Conservation (phyloP, 2,113 vertebrate species). For the Eulemur rufifrons region DNA sequence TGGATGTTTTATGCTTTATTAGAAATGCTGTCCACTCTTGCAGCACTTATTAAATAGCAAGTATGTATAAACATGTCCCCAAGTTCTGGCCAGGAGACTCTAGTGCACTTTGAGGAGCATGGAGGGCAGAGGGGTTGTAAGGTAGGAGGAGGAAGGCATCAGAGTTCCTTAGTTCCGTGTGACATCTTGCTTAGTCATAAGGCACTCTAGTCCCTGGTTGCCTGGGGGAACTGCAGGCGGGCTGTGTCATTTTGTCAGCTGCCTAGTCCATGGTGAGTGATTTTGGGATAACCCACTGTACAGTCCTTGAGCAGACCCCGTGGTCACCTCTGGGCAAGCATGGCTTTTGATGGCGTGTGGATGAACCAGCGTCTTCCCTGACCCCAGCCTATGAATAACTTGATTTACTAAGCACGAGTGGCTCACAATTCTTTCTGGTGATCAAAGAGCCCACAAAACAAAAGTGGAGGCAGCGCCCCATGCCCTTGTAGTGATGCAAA, state of each 20-base stretch:
- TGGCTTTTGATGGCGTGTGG: background rate
- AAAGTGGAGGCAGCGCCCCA: background rate
- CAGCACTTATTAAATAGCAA: background rate
- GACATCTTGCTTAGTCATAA: background rate
- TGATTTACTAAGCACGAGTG: background rate
- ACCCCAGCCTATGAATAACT: background rate
- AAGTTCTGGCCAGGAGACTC: background rate
- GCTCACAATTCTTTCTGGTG: background rate
- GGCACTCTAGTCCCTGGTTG: background rate
- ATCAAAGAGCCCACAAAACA: background rate
- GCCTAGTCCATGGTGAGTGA: background rate
- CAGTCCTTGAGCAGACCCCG: background rate
- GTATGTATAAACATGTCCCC: too few relatives aligned
- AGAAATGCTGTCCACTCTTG: background rate
- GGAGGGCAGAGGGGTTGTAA: accelerated
- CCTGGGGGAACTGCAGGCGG: background rate
- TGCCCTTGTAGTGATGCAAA: background rate
- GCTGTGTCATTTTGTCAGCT: background rate
- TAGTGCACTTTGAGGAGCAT: accelerated
- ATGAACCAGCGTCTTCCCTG: accelerated
- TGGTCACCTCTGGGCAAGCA: accelerated
- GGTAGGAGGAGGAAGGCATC: background rate
- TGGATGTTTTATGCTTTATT: background rate
- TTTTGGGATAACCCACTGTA: background rate
- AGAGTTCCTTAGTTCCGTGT: background rate